Evolutionary conservation across 1,140 invertebrate genomes (phyloP), one percentile per base, ranked within the genome.

Genomic region (Pomacea maculata): DNA sequence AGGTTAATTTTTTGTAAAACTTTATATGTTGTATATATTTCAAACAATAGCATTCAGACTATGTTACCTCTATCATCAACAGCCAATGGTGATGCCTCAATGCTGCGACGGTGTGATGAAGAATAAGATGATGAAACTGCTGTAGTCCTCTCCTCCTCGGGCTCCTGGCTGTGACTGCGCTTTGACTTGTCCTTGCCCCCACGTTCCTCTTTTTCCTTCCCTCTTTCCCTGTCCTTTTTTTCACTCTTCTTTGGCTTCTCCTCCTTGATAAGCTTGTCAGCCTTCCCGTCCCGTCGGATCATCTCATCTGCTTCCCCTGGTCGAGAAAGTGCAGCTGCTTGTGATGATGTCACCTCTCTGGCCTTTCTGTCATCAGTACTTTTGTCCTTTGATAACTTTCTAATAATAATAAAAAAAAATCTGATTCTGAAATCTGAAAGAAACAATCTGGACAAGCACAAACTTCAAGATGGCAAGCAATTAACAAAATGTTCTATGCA

Each of bases 61-160:
- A 25, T 55, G 73, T 21, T 68, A 89, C 88, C 89, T 88, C 88
- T 87, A 75, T 90, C 89, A 61, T 89, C 87, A 65, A 83, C 67
- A 68, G 84, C 74, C 81, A 85, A 81, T n/a, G 87, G 85, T 21
- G 86, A 89, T 21, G 70, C 55, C 68, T 90, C 89, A 54, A 86
- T 85, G 84, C 88, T 89, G 25, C 84, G 87, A 65, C 85, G 82
- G 61, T 86, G 84, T 74, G 83, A 82, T 25, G 83, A 79, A 70
- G 79, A 81, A 65, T 34, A 71, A 34, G n/a, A 75, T 61, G 63
- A 34, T 55, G 75, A 79, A 29, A 45, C 74, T 6, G 80, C 61
- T 19, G 55, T 14, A 8, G 67, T 79, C 72, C 80, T 79, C 45
- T 82, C 78, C 71, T 81, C 79, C n/a, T 84, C 80, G 54, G 52